These are phyloP conservation scores for Brotula barbata DNA, from an alignment of 2,797 vertebrate species.

Conservation along the genomic window DNA sequence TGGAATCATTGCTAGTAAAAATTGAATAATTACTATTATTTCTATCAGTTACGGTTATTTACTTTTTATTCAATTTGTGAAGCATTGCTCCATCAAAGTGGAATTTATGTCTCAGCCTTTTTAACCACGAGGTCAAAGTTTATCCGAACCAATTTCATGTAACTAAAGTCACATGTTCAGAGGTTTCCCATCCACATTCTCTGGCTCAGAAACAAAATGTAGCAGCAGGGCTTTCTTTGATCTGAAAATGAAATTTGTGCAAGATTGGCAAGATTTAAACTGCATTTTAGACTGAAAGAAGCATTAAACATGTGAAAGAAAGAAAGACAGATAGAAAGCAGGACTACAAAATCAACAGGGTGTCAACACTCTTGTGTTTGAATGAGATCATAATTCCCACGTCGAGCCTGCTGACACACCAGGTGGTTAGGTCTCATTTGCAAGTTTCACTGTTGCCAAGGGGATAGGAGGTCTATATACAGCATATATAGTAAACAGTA, in stretches of 20 bases:
- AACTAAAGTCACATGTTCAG: neutral
- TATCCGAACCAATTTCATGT: neutral
- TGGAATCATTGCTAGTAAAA: too few species aligned
- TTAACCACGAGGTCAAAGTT: neutral
- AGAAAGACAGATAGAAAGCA: neutral
- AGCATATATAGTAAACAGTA: conserved; percentile 7
- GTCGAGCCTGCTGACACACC: conserved; percentile 19
- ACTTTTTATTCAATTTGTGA: neutral
- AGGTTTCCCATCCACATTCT: neutral
- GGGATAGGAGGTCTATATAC: conserved; percentile 29
- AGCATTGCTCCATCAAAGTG: neutral
- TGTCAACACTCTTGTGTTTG: neutral
- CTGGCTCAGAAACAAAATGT: too few species aligned
- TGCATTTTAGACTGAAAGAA: too few species aligned
- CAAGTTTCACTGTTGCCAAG: conserved; percentile 52
- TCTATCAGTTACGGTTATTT: too few species aligned
- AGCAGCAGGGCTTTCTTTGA: too few species aligned
- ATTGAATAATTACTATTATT: too few species aligned
- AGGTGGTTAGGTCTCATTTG: conserved; percentile 37
- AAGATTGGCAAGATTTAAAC: too few species aligned
- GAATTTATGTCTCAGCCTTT: neutral
- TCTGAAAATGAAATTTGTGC: too few species aligned
- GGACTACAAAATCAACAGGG: neutral
- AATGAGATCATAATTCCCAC: conserved; percentile 28
- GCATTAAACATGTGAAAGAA: neutral